phyloP scores from a whole-genome alignment of 2,888 invertebrate genomes.

The Electrophaes corylata region DNA sequence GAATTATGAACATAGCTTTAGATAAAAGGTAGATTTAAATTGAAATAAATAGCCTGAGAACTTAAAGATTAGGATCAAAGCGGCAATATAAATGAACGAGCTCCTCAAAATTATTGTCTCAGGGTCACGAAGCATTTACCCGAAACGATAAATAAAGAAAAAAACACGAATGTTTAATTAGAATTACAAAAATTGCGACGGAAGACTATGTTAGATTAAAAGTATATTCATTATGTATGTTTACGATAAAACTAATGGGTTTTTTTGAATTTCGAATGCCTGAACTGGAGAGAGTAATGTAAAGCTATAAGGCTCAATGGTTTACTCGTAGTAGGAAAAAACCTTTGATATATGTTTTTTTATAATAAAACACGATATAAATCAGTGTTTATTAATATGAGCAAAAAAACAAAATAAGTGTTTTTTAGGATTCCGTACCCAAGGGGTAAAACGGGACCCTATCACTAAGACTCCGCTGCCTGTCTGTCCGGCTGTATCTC shows the following conservation, averaged over 20 bases:
- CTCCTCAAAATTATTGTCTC: conserved; percentile 26
- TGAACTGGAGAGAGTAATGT: conserved; percentile 7
- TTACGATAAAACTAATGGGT: conserved; percentile 54
- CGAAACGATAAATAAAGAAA: conserved; percentile 38
- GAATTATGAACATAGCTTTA: conserved; percentile 11
- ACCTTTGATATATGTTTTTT: no score
- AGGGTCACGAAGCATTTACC: conserved; percentile 29
- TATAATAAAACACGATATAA: no score
- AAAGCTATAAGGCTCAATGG: neutral
- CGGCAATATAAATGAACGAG: conserved; percentile 31
- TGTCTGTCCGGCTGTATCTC: no score
- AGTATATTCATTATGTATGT: conserved; percentile 52
- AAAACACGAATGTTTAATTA: conserved; percentile 41
- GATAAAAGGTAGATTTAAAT: conserved; percentile 1
- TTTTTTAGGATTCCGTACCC: no score
- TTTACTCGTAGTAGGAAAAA: no score
- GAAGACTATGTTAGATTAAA: conserved; percentile 46
- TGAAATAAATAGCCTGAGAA: conserved; percentile 19
- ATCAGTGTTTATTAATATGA: no score
- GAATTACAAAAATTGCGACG: conserved; percentile 41
- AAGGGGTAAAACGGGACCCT: no score
- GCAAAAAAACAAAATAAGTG: no score
- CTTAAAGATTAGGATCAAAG: conserved; percentile 18
- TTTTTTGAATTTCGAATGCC: conserved; percentile 39
- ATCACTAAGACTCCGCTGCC: no score